Evolutionary conservation across 2,888 invertebrate genomes (phyloP), one percentile per base, ranked within the genome.

Genomic region (Tiphia femorata): DNA sequence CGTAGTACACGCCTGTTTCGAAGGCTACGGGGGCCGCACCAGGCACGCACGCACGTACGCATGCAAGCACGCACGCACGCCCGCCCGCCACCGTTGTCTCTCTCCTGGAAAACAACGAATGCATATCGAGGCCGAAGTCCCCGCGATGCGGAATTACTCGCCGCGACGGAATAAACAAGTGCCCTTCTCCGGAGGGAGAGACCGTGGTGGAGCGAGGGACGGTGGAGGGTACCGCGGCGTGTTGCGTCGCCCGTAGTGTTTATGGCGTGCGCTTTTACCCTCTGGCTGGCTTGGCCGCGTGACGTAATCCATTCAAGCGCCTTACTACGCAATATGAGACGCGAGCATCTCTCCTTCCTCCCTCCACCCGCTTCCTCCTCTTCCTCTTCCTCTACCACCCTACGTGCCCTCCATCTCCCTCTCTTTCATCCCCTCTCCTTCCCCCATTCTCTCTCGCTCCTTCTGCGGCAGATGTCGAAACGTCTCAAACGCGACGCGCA

Each of bases 241-340:
- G 16, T n/a, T 21, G 23, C 20, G 35, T 30, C 30, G 10, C 37
- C 19, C 38, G 40, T n/a, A 19, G 19, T 37, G 47, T 55, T 30
- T 47, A 53, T 42, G 50, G 56, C 38, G 49, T 30, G 57, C 52
- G 53, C 43, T 64, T 66, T 62, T 64, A 68, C 66, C 69, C 69
- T 64, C 63, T 54, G 41, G 46, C 50, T 54, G 51, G 55, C 65
- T 65, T 54, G 30, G 59, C 30, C 69, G 69, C 67, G 71, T 78
- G 78, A 78, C 78, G 77, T 76, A 78, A 78, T 76, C 75, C 78
- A 78, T 78, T 78, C 78, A 78, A 76, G 73, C 76, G 70, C 67
- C n/a, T 71, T 76, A 72, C 76, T 78, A 78, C 77, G 78, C 77
- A 77, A 78, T 73, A 78, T 71, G 65, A 70, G 67, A 72, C 64